Conservation (phyloP, 2,888 invertebrate species). For the Diploptera punctata region DNA sequence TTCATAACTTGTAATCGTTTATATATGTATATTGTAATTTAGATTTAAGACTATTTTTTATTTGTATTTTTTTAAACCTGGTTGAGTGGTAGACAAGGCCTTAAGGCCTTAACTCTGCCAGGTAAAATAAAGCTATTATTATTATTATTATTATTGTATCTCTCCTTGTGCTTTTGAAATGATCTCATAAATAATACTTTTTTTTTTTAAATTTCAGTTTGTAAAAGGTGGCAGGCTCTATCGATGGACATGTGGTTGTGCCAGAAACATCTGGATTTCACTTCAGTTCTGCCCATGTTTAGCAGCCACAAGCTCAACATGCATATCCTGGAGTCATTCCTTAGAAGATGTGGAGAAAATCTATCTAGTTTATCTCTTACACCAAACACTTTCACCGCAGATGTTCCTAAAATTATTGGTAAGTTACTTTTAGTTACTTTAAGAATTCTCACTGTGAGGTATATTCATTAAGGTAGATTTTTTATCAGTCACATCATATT, state of each 20-base stretch:
- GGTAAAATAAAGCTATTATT: no score
- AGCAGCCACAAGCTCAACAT: conserved; percentile 52
- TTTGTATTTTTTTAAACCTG: no score
- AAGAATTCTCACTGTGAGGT: no score
- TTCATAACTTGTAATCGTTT: no score
- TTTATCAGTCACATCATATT: no score
- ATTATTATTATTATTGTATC: not conserved
- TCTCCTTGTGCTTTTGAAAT: not conserved
- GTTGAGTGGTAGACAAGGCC: no score
- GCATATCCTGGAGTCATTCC: conserved; percentile 59
- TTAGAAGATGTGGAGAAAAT: conserved; percentile 59
- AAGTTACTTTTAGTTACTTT: conserved; percentile 52
- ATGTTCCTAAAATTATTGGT: conserved; percentile 62
- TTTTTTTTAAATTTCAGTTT: conserved; percentile 52
- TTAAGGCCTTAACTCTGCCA: no score
- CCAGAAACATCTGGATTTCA: conserved; percentile 51
- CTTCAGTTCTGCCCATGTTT: conserved; percentile 10
- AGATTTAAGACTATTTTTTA: no score
- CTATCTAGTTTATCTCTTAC: conserved; percentile 59
- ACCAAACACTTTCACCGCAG: conserved; percentile 59
- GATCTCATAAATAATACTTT: not conserved
- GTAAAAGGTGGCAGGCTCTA: conserved; percentile 62
- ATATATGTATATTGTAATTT: no score
- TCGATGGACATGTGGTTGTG: conserved; percentile 60
- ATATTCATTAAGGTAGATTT: no score